phyloP scores from a whole-genome alignment of 1,140 invertebrate genomes.

The Sogatella furcifera region DNA sequence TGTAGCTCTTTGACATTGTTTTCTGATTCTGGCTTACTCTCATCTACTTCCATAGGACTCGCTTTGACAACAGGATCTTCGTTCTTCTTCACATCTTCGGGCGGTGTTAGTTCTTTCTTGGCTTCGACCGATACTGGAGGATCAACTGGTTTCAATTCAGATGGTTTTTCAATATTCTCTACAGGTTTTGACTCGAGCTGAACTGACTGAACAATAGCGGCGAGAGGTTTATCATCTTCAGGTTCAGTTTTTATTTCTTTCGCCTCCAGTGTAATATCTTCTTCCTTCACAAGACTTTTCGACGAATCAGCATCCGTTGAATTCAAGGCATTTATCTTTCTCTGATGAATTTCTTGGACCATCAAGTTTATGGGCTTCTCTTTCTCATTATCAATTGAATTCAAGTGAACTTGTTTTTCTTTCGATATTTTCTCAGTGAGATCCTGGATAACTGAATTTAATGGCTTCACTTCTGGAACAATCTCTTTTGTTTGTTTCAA shows the following conservation, averaged over 20 bases:
- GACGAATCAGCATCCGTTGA: neutral
- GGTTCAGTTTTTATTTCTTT: slow-evolving; percentile 23
- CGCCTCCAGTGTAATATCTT: neutral
- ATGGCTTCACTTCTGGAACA: slow-evolving; percentile 14
- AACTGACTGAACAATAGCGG: too few relatives aligned
- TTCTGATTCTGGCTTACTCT: slow-evolving; percentile 10
- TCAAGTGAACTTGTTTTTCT: slow-evolving; percentile 5
- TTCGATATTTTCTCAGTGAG: slow-evolving; percentile 11
- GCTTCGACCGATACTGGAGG: too few relatives aligned
- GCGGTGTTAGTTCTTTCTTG: neutral
- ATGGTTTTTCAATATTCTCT: too few relatives aligned
- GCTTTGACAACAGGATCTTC: neutral
- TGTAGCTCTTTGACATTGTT: slow-evolving; percentile 4
- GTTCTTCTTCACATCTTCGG: neutral
- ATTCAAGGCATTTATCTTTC: slow-evolving; percentile 7
- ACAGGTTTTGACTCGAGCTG: too few relatives aligned
- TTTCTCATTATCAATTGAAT: slow-evolving; percentile 4
- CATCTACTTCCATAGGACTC: neutral
- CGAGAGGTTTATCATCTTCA: slow-evolving; percentile 19
- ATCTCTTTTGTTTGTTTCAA: slow-evolving; percentile 3
- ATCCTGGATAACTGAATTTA: slow-evolving; percentile 21
- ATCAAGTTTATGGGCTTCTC: slow-evolving; percentile 17
- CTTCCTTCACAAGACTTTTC: slow-evolving; percentile 5
- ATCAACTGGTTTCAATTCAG: too few relatives aligned
- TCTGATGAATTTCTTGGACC: slow-evolving; percentile 16